Conservation (phyloP, 1,140 invertebrate genomes). For the Caenorhabditis briggsae region DNA sequence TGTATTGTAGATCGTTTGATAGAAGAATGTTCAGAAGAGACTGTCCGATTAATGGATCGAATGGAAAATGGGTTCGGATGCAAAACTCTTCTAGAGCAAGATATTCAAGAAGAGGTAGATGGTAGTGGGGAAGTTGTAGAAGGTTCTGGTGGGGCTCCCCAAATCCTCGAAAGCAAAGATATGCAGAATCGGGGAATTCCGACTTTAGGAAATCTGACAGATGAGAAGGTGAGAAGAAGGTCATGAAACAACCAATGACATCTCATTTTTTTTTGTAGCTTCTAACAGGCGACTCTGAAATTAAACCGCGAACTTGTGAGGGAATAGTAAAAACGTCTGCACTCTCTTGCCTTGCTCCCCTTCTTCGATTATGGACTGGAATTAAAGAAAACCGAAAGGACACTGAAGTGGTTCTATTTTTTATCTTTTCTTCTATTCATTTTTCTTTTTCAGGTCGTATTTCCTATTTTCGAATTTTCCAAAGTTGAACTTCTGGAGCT, state of each 20-base stretch:
- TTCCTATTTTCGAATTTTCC: conserved; percentile 41
- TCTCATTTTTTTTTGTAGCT: neutral
- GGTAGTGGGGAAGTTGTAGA: conserved; percentile 29
- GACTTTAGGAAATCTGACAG: no score
- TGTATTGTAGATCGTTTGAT: neutral
- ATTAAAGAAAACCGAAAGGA: conserved; percentile 39
- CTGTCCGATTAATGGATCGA: conserved; percentile 5
- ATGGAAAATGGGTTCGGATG: conserved; percentile 18
- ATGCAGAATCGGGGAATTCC: neutral
- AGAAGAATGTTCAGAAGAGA: conserved; percentile 14
- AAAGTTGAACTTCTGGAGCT: conserved; percentile 33
- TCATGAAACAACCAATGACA: no score
- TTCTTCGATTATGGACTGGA: conserved; percentile 47
- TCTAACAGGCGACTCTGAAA: neutral
- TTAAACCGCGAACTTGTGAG: neutral
- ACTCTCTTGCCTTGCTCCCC: conserved; percentile 13
- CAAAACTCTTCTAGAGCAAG: neutral
- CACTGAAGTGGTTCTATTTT: conserved; percentile 10
- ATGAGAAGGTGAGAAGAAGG: neutral
- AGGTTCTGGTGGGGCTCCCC: conserved; percentile 19
- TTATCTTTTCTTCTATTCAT: neutral
- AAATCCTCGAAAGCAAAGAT: neutral
- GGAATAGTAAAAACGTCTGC: conserved; percentile 3
- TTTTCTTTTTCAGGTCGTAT: conserved; percentile 2
- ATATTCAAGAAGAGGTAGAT: neutral